Evolutionary conservation across 2,888 invertebrate genomes (phyloP).

Genomic region (Lumbricus terrestris): DNA sequence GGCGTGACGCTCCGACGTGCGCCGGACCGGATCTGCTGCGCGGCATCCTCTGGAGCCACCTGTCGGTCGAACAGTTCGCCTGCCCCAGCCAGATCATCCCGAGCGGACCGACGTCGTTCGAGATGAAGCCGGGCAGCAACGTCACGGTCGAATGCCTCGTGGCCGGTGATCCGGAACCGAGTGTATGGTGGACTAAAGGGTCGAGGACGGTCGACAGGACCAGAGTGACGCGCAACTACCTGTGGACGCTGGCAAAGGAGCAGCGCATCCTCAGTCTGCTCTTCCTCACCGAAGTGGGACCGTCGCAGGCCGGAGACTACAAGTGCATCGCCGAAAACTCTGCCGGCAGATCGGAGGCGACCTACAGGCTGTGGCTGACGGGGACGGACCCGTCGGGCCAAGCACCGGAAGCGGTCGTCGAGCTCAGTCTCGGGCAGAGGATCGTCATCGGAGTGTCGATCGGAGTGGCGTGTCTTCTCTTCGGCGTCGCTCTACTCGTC

Average conservation of each 20-base stretch:
- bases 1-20: slow-evolving; percentile 36
- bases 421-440: slow-evolving; percentile 9
- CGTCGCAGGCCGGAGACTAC: slow-evolving; percentile 32
- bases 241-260: slow-evolving; percentile 9
- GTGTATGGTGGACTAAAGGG: slow-evolving; percentile 31
- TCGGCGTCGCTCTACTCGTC: neutral
- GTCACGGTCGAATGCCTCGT: slow-evolving; percentile 37
- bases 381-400: neutral
- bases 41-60: slow-evolving; percentile 32
- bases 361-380: neutral
- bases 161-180: slow-evolving; percentile 36
- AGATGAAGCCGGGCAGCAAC: slow-evolving; percentile 31
- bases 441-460: neutral
- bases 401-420: neutral
- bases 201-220: neutral
- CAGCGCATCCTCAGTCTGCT: slow-evolving; percentile 26
- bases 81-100: slow-evolving; percentile 36
- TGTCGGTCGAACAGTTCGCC: slow-evolving; percentile 35
- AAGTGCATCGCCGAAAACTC: slow-evolving; percentile 35
- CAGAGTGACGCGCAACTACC: neutral
- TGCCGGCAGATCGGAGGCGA: slow-evolving; percentile 30
- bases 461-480: neutral
- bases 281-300: slow-evolving; percentile 24
- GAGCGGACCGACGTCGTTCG: slow-evolving; percentile 26
- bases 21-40: slow-evolving; percentile 26